Evolutionary conservation across 37 sponge, comb jelly and placozoan genomes (phyloP), one percentile per base, ranked within the genome.

Genomic region (Ianthella basta): DNA sequence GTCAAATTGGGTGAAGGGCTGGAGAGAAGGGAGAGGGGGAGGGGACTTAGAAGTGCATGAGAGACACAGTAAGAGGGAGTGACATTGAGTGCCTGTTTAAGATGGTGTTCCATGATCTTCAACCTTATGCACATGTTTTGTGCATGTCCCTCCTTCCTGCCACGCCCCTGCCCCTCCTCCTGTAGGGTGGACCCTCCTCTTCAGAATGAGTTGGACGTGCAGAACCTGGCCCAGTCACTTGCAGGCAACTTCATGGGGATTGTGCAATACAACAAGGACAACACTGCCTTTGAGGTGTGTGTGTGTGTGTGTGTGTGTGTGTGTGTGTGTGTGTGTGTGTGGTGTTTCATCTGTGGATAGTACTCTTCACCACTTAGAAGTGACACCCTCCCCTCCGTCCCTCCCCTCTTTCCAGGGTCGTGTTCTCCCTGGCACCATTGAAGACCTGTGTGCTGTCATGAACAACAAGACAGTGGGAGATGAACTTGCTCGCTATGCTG

Each of bases 191-290:
- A 32, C 44, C 78, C 78, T 24, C 89, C 92, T 33, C 82, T 96
- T 12, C 6, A 64, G 33, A 68, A n/a, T 38, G 30, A 55, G 33
- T 15, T 80, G 30, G 95, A 96, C 61, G 83, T 80, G 18, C 24
- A 27, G 30, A 86, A 60, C 35, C 30, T 93, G 40, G 83, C 88
- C 25, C 38, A 79, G 27, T 84, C 36, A 20, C 54, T 93, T 35
- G 91, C 89, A 32, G 96, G 92, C 18, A 91, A 72, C 53, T 93
- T 96, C 60, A 80, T 81, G 70, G 96, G 82, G 4, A 56, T 96
- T 25, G 96, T 96, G 38, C 96, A 96, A 83, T 96, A 96, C 89
- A 96, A 96, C 65, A 88, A 44, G 55, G 96, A 96, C 83, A 93
- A 91, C 82, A 87, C 78, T 18, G 96, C 73, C n/a, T 78, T 89